Evolutionary conservation across 1,140 invertebrate species (phyloP), one percentile per base, ranked within the genome.

Genomic region (Forficula auricularia): DNA sequence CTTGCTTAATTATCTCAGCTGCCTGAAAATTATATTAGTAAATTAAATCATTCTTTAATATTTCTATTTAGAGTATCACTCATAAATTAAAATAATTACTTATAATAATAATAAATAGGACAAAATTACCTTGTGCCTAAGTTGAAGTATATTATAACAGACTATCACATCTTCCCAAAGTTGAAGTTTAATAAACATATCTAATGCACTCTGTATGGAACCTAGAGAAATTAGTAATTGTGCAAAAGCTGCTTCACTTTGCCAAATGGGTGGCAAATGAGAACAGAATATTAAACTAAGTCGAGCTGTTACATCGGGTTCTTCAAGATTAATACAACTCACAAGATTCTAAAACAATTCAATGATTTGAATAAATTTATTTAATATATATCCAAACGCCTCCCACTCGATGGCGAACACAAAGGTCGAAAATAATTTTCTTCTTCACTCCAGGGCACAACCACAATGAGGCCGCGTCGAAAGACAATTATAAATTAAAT

Each of bases 151-250:
- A 33, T 82, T 82, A 53, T 95, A 95, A 64, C 91, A 97, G 2
- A 72, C 67, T 46, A 97, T 86, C 13, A 91, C 83, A 57, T 94
- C 77, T 51, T 95, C 85, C 91, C 90, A 97, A n/a, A 83, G 60
- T 46, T 85, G 67, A 6, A 94, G 64, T 37, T 73, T 63, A 15
- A 82, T 64, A 60, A 79, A 96, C 22, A 90, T 64, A 49, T 94
- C 85, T 12, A 97, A 64, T 19, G 90, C 90, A 19, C 74, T 75
- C 56, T 90, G 90, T 0, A 81, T 68, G 43, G 83, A 67, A 19
- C 89, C 89, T 20, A 95, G 54, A 50, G 75, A 79, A 0, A 87
- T 52, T 52, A 90, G 71, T 15, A 90, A 48, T 49, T 83, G 73
- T 1, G 82, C 89, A 30, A 90, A 62, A 42, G 80, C 73, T 50